Evolutionary conservation across 2,113 vertebrate genomes (phyloP), one percentile per base, ranked within the genome.

Genomic region (Rhabdornis inornatus): DNA sequence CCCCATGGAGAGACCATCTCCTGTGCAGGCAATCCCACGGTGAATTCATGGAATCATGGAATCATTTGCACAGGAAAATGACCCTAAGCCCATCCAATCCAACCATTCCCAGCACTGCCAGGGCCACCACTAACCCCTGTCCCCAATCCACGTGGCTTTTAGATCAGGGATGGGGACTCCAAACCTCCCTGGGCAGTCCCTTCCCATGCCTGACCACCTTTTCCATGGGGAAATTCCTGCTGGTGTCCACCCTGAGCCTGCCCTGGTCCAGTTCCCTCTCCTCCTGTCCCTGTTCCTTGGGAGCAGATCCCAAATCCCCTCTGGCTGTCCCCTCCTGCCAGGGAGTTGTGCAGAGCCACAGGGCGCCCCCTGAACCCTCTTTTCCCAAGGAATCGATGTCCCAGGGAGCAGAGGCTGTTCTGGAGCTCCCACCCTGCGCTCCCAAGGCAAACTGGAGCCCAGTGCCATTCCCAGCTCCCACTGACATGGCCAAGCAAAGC

Each of bases 171-270:
- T 45, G 33, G 56, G 23, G 1, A 25, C 16, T 56, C 25, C 57
- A 59, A 40, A 49, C 44, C 35, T 82, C 15, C n/a, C 28, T 69
- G 53, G 42, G 10, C 28, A 40, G 42, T 10, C n/a, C n/a, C n/a
- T n/a, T 22, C 78, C 17, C 2, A 18, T 3, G 13, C 28, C n/a
- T 57, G 28, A 11, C 1, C 2, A 11, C 2, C 7, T 6, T 42
- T 64, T 33, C 25, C 24, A 19, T 1, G 22, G 0, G 12, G 44
- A 27, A 44, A 65, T 50, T 47, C 53, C 50, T 69, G 3, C 22
- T 49, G 28, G 0, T 37, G 33, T 33, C 44, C 31, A 15, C 0
- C 30, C 49, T 64, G 17, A 2, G 1, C 13, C n/a, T 40, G 5
- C 49, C 57, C 35, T 27, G 35, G 65, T 21, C 19, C 65, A 42